Evolutionary conservation across 2,113 vertebrate genomes (phyloP).

Genomic region (Clarias macrocephalus): DNA sequence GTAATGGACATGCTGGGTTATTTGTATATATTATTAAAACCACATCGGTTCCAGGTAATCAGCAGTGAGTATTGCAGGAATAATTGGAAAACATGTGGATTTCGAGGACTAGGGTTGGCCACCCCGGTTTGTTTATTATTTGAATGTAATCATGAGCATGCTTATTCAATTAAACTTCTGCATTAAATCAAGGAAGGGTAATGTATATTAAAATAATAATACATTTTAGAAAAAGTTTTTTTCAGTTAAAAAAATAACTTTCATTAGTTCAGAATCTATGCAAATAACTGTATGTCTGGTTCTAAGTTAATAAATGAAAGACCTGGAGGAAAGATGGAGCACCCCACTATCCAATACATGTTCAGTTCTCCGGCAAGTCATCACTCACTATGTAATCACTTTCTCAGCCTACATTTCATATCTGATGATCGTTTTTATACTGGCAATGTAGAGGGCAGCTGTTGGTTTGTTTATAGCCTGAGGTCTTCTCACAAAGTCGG

Average conservation of each 20-base stretch:
- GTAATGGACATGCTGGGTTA: too few species aligned
- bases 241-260: background rate
- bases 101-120: too few species aligned
- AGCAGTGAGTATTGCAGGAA: too few species aligned
- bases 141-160: background rate
- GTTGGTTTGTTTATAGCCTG: background rate
- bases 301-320: background rate
- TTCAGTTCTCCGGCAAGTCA: background rate
- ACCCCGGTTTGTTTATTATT: background rate
- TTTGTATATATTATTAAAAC: too few species aligned
- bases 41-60: too few species aligned
- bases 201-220: background rate
- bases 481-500: background rate
- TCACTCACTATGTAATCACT: slow-evolving; percentile 4
- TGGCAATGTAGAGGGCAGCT: background rate
- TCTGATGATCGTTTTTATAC: background rate
- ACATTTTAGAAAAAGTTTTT: background rate
- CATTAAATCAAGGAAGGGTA: background rate
- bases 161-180: background rate
- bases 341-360: background rate
- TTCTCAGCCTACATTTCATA: background rate
- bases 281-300: background rate
- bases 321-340: background rate
- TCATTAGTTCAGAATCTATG: background rate
- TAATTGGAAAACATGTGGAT: too few species aligned